Evolutionary conservation across 2,888 invertebrate genomes (phyloP), one percentile per base, ranked within the genome.

Genomic region (Eilema caniola): DNA sequence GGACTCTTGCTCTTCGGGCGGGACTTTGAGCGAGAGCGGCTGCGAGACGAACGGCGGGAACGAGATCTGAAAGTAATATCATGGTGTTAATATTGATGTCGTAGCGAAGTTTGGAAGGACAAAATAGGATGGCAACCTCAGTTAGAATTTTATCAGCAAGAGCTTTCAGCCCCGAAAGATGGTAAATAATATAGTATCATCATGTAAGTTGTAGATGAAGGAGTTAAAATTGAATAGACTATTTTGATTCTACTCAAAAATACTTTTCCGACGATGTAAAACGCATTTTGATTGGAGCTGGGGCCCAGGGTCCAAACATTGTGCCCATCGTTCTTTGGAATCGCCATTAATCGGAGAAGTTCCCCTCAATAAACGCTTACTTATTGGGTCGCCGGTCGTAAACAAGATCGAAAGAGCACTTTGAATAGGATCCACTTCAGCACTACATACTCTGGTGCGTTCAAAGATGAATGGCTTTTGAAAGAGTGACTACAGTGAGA

Each of bases 1-100:
- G 97, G 97, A 66, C 97, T 97, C 95, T 97, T 98, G 88, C 96
- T 97, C 94, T 97, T 97, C 66, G 96, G 96, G 62, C 96, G 96
- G 76, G 96, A 96, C 87, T 96, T 96, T 81, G 96, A 96, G 56
- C 96, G 96, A 71, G 96, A 96, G 31, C 91, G 92, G 79, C 92
- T 92, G 76, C 89, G 90, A 0, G 90, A 90, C 61, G 96, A 95
- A 77, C 96, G 95, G 77, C 96, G 95, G 68, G 96, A 96, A 82
- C 95, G 76, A 64, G 75, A 70, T 56, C 76, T 71, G 66, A 53
- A 67, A 57, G 59, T 28, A 14, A 8, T 14, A 12, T 23, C 4
- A 41, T 1, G n/a, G 11, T 37, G 4, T 23, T 10, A 16, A 16
- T 57, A 23, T n/a, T 31, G 28, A 63, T 8, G 0, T 56, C 24